Percentiles rank a stretch among this genome's conserved stretches.
Evolutionary conservation across 2,797 vertebrate genomes (phyloP).

Genomic region (Leptoclinus maculatus): DNA sequence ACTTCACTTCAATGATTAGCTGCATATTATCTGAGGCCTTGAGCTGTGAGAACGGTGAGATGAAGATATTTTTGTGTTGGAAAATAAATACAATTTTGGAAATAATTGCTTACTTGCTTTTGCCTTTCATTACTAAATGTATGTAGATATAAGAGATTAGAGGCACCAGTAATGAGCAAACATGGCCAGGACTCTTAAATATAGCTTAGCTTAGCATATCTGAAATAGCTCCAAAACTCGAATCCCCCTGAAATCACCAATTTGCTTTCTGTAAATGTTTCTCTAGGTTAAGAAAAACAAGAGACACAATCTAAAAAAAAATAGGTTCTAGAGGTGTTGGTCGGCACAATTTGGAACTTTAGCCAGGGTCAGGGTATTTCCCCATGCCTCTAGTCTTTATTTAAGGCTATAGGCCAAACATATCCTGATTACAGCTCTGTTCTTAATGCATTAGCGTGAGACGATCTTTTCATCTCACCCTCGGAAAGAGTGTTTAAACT

Average conservation of each 20-base stretch:
- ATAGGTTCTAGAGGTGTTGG: background rate
- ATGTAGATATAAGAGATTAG: background rate
- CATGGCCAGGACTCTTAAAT: background rate
- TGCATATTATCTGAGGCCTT: slow-evolving; percentile 3
- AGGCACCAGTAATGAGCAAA: background rate
- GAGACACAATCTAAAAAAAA: background rate
- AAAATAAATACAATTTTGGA: background rate
- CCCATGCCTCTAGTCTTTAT: background rate
- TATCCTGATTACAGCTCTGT: background rate
- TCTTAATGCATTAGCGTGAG: background rate
- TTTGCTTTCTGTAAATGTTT: background rate
- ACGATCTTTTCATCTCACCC: background rate
- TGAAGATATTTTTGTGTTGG: background rate
- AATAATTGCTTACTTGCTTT: background rate
- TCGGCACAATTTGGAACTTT: background rate
- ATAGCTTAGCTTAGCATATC: background rate
- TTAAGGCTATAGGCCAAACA: background rate
- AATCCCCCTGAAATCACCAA: background rate
- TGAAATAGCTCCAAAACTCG: slow-evolving; percentile 4
- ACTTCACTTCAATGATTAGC: slow-evolving; percentile 31
- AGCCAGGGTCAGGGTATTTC: background rate
- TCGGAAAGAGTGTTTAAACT: background rate
- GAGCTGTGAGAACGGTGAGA: background rate
- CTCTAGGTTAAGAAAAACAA: background rate
- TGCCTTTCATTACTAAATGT: background rate